phyloP scores from a whole-genome alignment of 2,797 vertebrate genomes.

The Phrynocephalus guinanensis region DNA sequence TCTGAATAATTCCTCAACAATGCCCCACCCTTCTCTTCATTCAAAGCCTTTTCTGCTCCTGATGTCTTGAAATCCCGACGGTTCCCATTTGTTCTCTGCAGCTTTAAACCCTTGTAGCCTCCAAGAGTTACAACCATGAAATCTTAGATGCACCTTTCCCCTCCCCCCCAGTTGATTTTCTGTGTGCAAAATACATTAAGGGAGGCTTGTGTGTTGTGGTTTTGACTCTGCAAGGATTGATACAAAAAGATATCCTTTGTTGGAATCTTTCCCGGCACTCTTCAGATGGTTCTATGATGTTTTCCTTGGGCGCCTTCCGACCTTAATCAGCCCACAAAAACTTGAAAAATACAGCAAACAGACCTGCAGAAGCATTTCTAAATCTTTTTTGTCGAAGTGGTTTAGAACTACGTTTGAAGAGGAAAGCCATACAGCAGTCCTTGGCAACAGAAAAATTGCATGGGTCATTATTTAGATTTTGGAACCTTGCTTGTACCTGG shows the following conservation, averaged over 20 bases:
- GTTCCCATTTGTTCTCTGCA: neutral
- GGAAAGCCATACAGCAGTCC: neutral
- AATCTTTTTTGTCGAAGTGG: conserved; percentile 10
- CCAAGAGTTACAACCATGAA: conserved; percentile 19
- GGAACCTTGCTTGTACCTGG: neutral
- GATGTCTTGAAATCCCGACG: neutral
- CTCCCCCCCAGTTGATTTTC: conserved; percentile 47
- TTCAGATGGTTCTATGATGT: conserved; percentile 31
- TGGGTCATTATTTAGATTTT: neutral
- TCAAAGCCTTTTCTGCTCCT: neutral
- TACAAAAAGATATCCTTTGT: conserved; percentile 24
- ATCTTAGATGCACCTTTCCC: conserved; percentile 35
- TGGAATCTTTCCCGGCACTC: neutral
- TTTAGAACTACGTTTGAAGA: conserved; percentile 24
- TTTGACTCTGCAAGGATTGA: conserved; percentile 21
- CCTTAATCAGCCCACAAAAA: conserved; percentile 14
- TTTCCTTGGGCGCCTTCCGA: conserved; percentile 31
- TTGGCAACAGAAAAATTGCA: neutral
- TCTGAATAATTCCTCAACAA: neutral
- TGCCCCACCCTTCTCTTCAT: neutral
- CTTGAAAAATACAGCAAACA: neutral
- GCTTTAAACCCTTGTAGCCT: conserved; percentile 40
- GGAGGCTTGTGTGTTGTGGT: neutral
- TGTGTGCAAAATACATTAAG: conserved; percentile 39
- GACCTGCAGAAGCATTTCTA: conserved; percentile 5